Percentiles rank a stretch among this genome's conserved stretches.
These are phyloP conservation scores for Euclidia mi DNA, from an alignment of 2,888 invertebrate genomes.

Conservation along the genomic window DNA sequence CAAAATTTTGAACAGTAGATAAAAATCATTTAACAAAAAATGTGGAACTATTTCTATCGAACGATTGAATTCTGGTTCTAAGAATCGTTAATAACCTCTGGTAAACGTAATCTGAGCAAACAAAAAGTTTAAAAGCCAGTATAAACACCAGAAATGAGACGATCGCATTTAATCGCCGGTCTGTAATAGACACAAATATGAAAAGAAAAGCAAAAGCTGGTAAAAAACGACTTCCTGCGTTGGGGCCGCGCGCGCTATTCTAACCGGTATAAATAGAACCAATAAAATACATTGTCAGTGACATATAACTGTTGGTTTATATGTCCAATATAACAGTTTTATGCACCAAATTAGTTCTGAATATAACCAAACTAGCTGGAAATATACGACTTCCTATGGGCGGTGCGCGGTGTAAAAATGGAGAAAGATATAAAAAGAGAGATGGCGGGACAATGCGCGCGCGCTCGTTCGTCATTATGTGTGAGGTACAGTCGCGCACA, in stretches of 20 bases:
- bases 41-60: too few species aligned
- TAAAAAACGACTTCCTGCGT: conserved; percentile 79
- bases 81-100: too few species aligned
- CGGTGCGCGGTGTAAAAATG: conserved; percentile 80
- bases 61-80: too few species aligned
- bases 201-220: conserved; percentile 28
- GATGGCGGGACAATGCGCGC: conserved; percentile 78
- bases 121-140: too few species aligned
- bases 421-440: conserved; percentile 74
- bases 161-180: conserved; percentile 7
- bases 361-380: conserved; percentile 63
- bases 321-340: conserved; percentile 73
- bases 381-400: conserved; percentile 81
- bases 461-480: conserved; percentile 77
- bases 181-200: conserved; percentile 21
- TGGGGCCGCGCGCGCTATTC: conserved; percentile 57
- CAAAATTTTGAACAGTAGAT: too few species aligned
- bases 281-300: conserved; percentile 78
- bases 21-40: too few species aligned
- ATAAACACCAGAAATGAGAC: too few species aligned
- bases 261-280: conserved; percentile 73
- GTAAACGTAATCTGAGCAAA: too few species aligned
- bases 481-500: conserved; percentile 68
- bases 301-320: conserved; percentile 64
- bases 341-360: conserved; percentile 84